Evolutionary conservation across 2,888 invertebrate genomes (phyloP).

Genomic region (Drosophila neotestacea): DNA sequence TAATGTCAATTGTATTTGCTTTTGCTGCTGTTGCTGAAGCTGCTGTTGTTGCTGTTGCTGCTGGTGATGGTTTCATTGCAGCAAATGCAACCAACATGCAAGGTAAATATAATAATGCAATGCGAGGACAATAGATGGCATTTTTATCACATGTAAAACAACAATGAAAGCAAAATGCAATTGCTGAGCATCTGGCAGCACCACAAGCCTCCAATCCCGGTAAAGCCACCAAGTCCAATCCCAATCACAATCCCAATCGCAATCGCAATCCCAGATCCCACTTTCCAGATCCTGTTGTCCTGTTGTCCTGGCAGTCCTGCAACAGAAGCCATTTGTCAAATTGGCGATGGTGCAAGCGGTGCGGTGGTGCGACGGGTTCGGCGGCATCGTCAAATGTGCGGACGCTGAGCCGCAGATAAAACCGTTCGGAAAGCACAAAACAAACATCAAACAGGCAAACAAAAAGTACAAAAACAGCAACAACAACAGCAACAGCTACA

Average conservation of each 20-base stretch:
- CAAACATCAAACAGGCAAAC: slow-evolving; percentile 81
- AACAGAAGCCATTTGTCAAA: slow-evolving; percentile 84
- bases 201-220: slow-evolving; percentile 65
- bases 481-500: slow-evolving; percentile 38
- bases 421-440: slow-evolving; percentile 82
- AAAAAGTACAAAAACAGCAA: slow-evolving; percentile 69
- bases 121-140: slow-evolving; percentile 72
- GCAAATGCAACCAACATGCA: slow-evolving; percentile 33
- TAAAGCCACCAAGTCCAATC: slow-evolving; percentile 68
- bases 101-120: slow-evolving; percentile 59
- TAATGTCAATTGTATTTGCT: slow-evolving; percentile 47
- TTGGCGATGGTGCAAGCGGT: slow-evolving; percentile 30
- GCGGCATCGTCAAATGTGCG: slow-evolving; percentile 64
- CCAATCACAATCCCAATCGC: slow-evolving; percentile 64
- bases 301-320: slow-evolving; percentile 59
- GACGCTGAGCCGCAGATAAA: slow-evolving; percentile 80
- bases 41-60: slow-evolving; percentile 31
- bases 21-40: slow-evolving; percentile 17
- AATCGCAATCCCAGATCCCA: slow-evolving; percentile 66
- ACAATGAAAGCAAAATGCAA: slow-evolving; percentile 57
- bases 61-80: slow-evolving; percentile 45
- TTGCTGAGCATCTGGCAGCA: slow-evolving; percentile 63
- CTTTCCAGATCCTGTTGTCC: slow-evolving; percentile 12
- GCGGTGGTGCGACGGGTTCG: slow-evolving; percentile 20
- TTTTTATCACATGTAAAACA: slow-evolving; percentile 81